phyloP scores from a whole-genome alignment of 2,113 vertebrate genomes.

The Pterocles burchelli region DNA sequence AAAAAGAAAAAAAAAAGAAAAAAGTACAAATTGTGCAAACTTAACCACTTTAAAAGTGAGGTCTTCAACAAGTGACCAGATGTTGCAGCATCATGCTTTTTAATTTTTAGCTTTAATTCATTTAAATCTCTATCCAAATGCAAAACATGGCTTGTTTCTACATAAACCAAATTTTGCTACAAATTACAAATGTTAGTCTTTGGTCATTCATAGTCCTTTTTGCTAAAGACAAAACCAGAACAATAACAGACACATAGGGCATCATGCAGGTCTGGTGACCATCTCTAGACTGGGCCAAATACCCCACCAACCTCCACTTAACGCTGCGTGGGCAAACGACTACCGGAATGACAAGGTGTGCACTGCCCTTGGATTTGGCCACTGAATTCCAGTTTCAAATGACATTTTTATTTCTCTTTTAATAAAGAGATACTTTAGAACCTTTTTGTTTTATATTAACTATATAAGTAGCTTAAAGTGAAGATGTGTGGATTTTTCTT shows the following conservation, averaged over 20 bases:
- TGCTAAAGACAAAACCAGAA: slow-evolving; percentile 43
- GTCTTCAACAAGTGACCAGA: slow-evolving; percentile 78
- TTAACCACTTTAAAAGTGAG: slow-evolving; percentile 86
- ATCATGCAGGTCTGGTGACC: slow-evolving; percentile 35
- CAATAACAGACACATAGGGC: slow-evolving; percentile 50
- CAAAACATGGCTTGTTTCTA: slow-evolving; percentile 87
- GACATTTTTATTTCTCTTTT: slow-evolving; percentile 74
- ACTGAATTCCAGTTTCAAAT: slow-evolving; percentile 72
- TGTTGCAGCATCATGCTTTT: slow-evolving; percentile 79
- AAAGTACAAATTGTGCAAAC: slow-evolving; percentile 90
- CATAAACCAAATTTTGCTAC: slow-evolving; percentile 87
- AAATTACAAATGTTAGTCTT: slow-evolving; percentile 75
- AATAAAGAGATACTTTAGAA: slow-evolving; percentile 66
- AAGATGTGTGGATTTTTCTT: slow-evolving; percentile 73
- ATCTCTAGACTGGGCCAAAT: slow-evolving; percentile 55
- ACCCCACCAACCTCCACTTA: slow-evolving; percentile 40
- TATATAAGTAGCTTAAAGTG: slow-evolving; percentile 76
- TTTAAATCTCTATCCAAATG: slow-evolving; percentile 87
- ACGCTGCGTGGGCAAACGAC: slow-evolving; percentile 36
- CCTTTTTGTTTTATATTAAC: slow-evolving; percentile 73
- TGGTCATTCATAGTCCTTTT: slow-evolving; percentile 71
- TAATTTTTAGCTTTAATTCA: slow-evolving; percentile 88
- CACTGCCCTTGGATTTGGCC: slow-evolving; percentile 62
- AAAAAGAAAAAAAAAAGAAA: slow-evolving; percentile 77
- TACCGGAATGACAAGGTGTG: slow-evolving; percentile 11